phyloP scores from a whole-genome alignment of 2,888 invertebrate species.

The Pasiphila rectangulata region DNA sequence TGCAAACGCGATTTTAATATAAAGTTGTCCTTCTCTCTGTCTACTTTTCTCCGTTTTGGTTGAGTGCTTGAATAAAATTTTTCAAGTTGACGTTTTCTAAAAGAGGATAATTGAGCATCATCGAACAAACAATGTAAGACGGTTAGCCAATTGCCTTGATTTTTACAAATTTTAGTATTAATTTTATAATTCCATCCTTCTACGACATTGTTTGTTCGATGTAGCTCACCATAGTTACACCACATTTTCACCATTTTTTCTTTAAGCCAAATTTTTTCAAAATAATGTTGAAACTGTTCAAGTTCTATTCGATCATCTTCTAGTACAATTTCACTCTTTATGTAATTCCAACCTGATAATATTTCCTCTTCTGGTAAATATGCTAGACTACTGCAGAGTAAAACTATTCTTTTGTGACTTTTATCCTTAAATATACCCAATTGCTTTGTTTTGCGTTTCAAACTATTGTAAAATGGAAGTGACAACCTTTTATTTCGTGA shows the following conservation, averaged over 20 bases:
- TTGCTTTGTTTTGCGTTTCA: too few relatives aligned
- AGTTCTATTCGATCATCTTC: background rate
- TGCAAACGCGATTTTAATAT: constrained; percentile 2
- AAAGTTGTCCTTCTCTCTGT: constrained; percentile 1
- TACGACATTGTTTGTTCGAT: constrained; percentile 4
- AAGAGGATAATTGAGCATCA: constrained; percentile 5
- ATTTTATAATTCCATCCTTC: constrained; percentile 1
- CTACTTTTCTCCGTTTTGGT: constrained; percentile 2
- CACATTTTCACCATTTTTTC: constrained; percentile 1
- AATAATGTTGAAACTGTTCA: constrained; percentile 1
- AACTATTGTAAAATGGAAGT: background rate
- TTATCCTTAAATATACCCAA: too few relatives aligned
- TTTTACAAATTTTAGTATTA: constrained; percentile 1
- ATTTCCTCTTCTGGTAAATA: background rate
- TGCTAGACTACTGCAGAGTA: too few relatives aligned
- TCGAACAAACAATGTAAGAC: constrained; percentile 1
- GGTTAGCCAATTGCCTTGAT: constrained; percentile 1
- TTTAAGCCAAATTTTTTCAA: constrained; percentile 1
- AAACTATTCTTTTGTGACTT: too few relatives aligned
- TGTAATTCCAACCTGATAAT: constrained; percentile 1
- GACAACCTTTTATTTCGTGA: constrained; percentile 2
- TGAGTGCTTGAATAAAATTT: constrained; percentile 2
- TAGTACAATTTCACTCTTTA: constrained; percentile 1
- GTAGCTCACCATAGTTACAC: constrained; percentile 2
- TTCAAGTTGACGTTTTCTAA: constrained; percentile 5